Evolutionary conservation across 2,113 vertebrate species (phyloP), one percentile per base, ranked within the genome.

Genomic region (Oncorhynchus tshawytscha): DNA sequence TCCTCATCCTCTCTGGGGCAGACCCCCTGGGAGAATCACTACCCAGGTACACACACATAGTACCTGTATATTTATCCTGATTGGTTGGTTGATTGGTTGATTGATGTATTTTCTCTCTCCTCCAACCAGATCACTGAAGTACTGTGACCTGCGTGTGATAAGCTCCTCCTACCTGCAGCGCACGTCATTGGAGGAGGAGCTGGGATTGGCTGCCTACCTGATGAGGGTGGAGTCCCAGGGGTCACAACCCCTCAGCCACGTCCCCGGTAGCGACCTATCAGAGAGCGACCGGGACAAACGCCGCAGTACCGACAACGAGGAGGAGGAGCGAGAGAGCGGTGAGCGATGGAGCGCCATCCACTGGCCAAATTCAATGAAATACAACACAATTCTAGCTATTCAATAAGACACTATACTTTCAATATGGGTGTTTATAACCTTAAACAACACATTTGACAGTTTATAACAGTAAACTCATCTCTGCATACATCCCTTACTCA

Each of bases 271-370:
- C 15, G 96, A 97, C 85, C 86, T 92, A 57, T 81, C 95, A 62
- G 97, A 99, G 91, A 98, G 97, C 49, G 97, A 99, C 12, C 93
- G 93, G 0, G 98, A 98, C 80, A 99, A 98, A 89, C 92, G 95
- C 75, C 96, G 96, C 90, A 95, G 96, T 86, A 97, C 96, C 0
- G 97, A 99, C 89, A 96, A 97, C 1, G 97, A 99, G 86, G 97
- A 99, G 81, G 96, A 96, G 86, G 88, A 85, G 48, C 90, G 79
- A 0, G 92, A 89, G 0, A 95, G 96, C 82, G 94, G 97, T 97
- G 90, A 82, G 84, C 67, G 24, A 51, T 11, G 15, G 51, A 13
- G 51, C 39, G 2, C 39, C 9, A 45, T 45, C 9, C 39, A 45
- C 39, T 45, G 9, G 39, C 9, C 39, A 45, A 45, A 45, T 45